Percentiles rank a stretch among this genome's conserved stretches.
Evolutionary conservation across 2,888 invertebrate species (phyloP).

Genomic region (Nemoura dubitans): DNA sequence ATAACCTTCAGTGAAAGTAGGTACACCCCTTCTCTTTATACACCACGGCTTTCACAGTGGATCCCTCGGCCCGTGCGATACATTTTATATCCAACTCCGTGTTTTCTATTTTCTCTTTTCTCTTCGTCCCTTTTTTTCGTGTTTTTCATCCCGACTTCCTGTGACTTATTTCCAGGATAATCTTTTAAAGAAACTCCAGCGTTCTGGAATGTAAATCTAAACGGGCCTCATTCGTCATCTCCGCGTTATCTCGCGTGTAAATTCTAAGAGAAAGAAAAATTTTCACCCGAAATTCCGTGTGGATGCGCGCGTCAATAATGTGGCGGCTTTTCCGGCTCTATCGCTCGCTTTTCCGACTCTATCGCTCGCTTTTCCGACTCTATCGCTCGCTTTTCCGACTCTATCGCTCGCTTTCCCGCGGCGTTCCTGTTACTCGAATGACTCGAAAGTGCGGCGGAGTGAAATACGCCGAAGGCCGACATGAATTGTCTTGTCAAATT

Average conservation of each 20-base stretch:
- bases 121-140: no score
- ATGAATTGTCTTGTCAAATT: not conserved
- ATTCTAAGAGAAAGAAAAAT: conserved; percentile 16
- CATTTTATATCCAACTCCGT: not conserved
- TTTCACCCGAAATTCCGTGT: not conserved
- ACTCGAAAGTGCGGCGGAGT: not conserved
- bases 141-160: conserved; percentile 19
- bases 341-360: no score
- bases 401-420: no score
- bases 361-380: no score
- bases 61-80: not conserved
- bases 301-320: not conserved
- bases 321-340: no score
- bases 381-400: no score
- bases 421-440: no score
- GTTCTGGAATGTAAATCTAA: conserved; percentile 36
- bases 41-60: no score
- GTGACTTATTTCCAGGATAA: conserved; percentile 38
- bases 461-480: not conserved
- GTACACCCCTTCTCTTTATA: no score
- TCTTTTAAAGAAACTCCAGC: conserved; percentile 32
- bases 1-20: no score
- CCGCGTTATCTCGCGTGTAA: conserved; percentile 28
- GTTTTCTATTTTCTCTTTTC: not conserved
- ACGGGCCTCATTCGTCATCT: conserved; percentile 42